Conservation (phyloP, 2,888 invertebrate genomes). For the Endotricha flammealis region DNA sequence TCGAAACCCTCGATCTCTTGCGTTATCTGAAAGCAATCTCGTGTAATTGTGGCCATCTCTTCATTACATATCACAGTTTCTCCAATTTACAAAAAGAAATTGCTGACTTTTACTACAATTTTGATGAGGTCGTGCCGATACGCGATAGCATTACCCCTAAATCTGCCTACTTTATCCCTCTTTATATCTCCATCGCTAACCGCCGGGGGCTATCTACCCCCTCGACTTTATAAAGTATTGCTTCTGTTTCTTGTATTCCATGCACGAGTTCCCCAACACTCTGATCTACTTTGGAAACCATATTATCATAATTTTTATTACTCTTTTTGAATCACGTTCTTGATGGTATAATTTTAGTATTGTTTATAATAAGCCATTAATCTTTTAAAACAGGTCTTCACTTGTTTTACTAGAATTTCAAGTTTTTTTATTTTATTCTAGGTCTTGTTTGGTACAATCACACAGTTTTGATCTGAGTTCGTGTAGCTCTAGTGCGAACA, state of each 20-base stretch:
- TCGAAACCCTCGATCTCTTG: too few species aligned
- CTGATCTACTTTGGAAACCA: conserved; percentile 1
- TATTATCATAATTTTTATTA: conserved; percentile 3
- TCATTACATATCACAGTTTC: too few species aligned
- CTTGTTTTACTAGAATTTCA: too few species aligned
- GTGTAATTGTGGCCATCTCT: too few species aligned
- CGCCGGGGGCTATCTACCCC: not conserved
- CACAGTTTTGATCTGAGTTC: too few species aligned
- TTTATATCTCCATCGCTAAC: conserved; percentile 31
- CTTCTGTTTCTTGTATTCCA: conserved; percentile 3
- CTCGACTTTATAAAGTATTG: not conserved
- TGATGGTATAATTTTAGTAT: not conserved
- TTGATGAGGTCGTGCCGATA: not conserved
- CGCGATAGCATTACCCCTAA: conserved; percentile 5
- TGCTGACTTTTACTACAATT: not conserved
- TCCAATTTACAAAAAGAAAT: not conserved
- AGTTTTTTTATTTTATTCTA: too few species aligned
- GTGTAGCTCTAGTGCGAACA: too few species aligned
- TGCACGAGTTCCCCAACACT: not conserved
- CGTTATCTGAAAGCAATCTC: too few species aligned
- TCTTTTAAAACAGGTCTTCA: too few species aligned
- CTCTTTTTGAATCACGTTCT: not conserved
- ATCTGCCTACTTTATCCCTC: conserved; percentile 24
- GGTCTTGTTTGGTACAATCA: too few species aligned
- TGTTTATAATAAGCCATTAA: too few species aligned